Evolutionary conservation across 2,113 vertebrate species (phyloP).

Genomic region (Serilophus lunatus): DNA sequence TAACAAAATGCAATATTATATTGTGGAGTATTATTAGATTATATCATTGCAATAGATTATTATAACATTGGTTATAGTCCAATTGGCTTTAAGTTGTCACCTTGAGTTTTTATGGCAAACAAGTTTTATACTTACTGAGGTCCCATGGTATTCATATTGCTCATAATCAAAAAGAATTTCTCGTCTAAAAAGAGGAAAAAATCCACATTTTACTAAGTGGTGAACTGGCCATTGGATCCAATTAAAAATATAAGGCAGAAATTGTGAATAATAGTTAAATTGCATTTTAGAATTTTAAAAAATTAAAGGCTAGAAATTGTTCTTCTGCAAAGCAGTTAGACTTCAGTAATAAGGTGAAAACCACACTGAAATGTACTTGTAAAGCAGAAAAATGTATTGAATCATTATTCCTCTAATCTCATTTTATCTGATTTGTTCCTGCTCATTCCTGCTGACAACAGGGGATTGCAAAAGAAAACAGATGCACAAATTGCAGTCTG

Average conservation of each 20-base stretch:
- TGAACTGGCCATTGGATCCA: background rate
- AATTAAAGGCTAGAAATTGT: background rate
- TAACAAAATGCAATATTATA: background rate
- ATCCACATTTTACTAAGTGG: fast-evolving
- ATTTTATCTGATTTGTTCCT: background rate
- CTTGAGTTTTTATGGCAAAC: background rate
- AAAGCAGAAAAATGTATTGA: background rate
- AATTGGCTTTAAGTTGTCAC: background rate
- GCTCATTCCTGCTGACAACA: background rate
- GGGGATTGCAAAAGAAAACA: background rate
- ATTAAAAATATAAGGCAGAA: background rate
- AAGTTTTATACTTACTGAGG: slow-evolving; percentile 84
- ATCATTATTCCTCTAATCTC: background rate
- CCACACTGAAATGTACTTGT: background rate
- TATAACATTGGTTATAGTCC: background rate
- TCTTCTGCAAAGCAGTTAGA: background rate
- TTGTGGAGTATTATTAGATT: background rate
- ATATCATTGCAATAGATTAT: background rate
- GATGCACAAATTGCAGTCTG: background rate
- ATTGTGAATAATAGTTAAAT: background rate
- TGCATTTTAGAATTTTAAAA: background rate
- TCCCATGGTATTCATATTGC: slow-evolving; percentile 96
- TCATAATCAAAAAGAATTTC: slow-evolving; percentile 98
- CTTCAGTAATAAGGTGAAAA: background rate
- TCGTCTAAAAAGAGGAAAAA: slow-evolving; percentile 72